Conservation (phyloP, 2,113 vertebrate genomes). For the Odocoileus virginianus region DNA sequence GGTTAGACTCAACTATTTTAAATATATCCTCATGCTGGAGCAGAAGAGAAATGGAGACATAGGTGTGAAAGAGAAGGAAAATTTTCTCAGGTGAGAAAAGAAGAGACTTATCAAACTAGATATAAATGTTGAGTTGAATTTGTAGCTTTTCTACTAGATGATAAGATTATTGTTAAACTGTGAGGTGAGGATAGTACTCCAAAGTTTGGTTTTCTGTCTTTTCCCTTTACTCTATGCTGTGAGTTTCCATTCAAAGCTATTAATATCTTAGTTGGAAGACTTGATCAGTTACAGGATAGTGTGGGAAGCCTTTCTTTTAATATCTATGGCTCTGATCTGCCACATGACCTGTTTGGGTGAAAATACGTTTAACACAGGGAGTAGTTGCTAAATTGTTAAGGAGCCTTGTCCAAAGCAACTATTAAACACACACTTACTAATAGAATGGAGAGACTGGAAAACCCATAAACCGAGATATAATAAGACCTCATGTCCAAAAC, state of each 20-base stretch:
- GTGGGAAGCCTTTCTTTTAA: neutral
- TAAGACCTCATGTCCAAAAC: neutral
- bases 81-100: neutral
- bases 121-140: neutral
- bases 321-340: neutral
- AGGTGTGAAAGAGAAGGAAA: neutral
- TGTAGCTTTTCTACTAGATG: neutral
- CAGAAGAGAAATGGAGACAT: neutral
- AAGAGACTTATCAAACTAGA: neutral
- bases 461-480: neutral
- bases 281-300: neutral
- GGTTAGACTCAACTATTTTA: neutral
- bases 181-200: neutral
- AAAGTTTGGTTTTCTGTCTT: too few relatives aligned
- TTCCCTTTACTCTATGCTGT: neutral
- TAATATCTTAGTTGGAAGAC: neutral
- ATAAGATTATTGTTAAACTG: neutral
- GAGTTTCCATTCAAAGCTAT: neutral
- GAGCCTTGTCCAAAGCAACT: neutral
- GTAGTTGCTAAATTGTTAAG: neutral
- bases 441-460: neutral
- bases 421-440: too few relatives aligned
- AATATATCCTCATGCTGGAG: neutral
- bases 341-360: neutral
- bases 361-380: neutral